Evolutionary conservation across 2,888 invertebrate species (phyloP).

Genomic region (Rhagophthalmus giganteus): DNA sequence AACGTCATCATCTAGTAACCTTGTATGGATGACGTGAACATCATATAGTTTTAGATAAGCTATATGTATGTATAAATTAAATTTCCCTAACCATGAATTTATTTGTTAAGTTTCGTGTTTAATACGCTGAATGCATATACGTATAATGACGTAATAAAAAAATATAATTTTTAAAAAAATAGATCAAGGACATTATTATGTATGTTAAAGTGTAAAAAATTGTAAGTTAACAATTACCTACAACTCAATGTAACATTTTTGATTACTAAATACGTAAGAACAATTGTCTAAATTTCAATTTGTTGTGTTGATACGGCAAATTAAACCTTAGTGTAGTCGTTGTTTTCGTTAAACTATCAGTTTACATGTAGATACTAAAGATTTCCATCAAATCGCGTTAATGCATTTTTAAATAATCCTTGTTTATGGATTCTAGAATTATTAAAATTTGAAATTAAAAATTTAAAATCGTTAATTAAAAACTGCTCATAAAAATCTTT

Average conservation of each 20-base stretch:
- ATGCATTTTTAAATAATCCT: too few relatives aligned
- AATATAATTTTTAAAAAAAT: constrained; percentile 12
- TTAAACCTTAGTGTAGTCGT: constrained; percentile 11
- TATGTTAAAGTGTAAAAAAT: constrained; percentile 20
- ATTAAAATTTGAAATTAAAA: too few relatives aligned
- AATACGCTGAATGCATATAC: too few relatives aligned
- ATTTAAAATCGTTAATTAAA: too few relatives aligned
- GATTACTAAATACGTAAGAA: constrained; percentile 16
- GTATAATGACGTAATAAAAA: not conserved
- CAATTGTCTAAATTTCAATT: constrained; percentile 17
- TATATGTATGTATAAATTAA: too few relatives aligned
- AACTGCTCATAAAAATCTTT: too few relatives aligned
- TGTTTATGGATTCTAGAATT: too few relatives aligned
- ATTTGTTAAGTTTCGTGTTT: constrained; percentile 1
- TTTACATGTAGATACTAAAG: too few relatives aligned
- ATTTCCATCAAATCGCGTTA: too few relatives aligned
- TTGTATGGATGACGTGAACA: not conserved
- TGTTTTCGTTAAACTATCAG: not conserved
- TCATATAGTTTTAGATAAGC: not conserved
- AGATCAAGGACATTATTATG: constrained; percentile 17
- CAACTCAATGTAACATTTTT: constrained; percentile 4
- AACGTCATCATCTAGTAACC: too few relatives aligned
- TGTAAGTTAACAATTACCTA: constrained; percentile 16
- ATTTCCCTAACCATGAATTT: too few relatives aligned
- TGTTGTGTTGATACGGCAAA: constrained; percentile 18